A percentile compares a stretch with the other conserved stretches of the same genome.
These are phyloP conservation scores for Thunnus thynnus DNA, from an alignment of 2,113 vertebrate genomes.

Conservation along the genomic window DNA sequence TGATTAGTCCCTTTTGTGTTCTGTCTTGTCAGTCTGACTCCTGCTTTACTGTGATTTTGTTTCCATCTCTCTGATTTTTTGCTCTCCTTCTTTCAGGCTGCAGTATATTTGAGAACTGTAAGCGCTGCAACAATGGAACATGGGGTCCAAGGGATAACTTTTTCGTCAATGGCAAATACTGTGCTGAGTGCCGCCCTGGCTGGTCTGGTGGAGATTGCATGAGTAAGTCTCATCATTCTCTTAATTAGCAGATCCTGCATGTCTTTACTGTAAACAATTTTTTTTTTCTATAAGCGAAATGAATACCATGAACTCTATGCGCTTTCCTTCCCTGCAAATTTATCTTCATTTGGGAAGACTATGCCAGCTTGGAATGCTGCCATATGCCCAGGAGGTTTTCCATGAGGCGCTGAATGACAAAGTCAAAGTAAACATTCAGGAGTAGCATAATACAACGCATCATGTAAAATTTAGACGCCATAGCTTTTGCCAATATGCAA, in stretches of 20 bases:
- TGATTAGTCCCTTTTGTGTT: background rate
- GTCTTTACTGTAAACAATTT: constrained; percentile 10
- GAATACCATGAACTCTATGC: background rate
- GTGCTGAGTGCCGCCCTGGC: constrained; percentile 93
- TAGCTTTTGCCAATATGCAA: constrained; percentile 45
- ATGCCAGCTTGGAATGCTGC: constrained; percentile 57
- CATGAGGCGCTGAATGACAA: constrained; percentile 52
- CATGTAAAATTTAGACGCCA: constrained; percentile 43
- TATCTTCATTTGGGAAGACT: constrained; percentile 38
- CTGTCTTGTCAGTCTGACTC: background rate
- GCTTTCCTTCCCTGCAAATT: constrained; percentile 34
- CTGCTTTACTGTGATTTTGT: background rate
- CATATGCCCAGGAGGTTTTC: constrained; percentile 54
- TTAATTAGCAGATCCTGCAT: constrained; percentile 7
- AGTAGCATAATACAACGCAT: constrained; percentile 58
- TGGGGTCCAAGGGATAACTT: constrained; percentile 95
- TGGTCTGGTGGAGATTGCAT: constrained; percentile 98
- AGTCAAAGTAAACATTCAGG: constrained; percentile 32
- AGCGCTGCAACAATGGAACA: constrained; percentile 94
- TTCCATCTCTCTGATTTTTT: background rate
- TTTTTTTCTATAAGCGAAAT: constrained; percentile 31
- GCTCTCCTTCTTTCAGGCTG: constrained; percentile 76
- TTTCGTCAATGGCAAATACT: constrained; percentile 94
- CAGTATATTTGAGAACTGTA: constrained; percentile 99
- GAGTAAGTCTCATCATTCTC: constrained; percentile 86